phyloP scores from a whole-genome alignment of 92 coral and sea anemone species.

The Palythoa grandiflora region DNA sequence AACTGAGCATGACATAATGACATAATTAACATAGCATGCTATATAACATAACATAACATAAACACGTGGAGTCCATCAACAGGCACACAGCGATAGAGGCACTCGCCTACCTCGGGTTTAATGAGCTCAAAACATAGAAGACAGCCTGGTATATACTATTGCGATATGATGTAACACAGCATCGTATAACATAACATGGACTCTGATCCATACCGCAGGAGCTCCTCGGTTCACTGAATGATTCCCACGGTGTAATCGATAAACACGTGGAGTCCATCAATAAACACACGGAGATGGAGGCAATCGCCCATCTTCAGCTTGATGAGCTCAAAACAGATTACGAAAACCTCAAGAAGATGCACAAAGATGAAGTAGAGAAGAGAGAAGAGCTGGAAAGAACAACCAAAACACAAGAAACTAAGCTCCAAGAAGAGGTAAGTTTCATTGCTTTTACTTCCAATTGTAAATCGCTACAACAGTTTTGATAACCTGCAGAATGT shows the following conservation, averaged over 20 bases:
- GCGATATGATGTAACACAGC: constrained; percentile 47
- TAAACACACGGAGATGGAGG: constrained; percentile 83
- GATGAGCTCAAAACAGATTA: constrained; percentile 83
- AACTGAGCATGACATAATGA: too few species aligned
- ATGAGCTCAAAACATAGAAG: constrained; percentile 57
- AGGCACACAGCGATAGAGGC: constrained; percentile 85
- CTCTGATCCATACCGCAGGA: not conserved
- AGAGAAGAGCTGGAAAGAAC: constrained; percentile 49
- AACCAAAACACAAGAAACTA: constrained; percentile 34
- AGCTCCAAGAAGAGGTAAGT: constrained; percentile 35
- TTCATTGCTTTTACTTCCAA: not conserved
- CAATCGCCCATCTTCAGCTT: constrained; percentile 79
- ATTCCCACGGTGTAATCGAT: not conserved
- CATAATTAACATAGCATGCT: too few species aligned
- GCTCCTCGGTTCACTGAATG: not conserved
- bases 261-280: constrained; percentile 32
- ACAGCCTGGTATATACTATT: constrained; percentile 74
- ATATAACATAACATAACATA: constrained; percentile 14
- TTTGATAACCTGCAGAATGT: not conserved
- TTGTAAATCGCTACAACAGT: not conserved
- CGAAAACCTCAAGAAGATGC: constrained; percentile 52
- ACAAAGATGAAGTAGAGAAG: constrained; percentile 55
- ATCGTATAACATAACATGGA: not conserved
- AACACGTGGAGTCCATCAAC: constrained; percentile 33
- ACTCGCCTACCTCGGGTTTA: constrained; percentile 79